Base-by-base conservation (phyloP, 1,140 invertebrate genomes). In the Helicoverpa zea region DNA sequence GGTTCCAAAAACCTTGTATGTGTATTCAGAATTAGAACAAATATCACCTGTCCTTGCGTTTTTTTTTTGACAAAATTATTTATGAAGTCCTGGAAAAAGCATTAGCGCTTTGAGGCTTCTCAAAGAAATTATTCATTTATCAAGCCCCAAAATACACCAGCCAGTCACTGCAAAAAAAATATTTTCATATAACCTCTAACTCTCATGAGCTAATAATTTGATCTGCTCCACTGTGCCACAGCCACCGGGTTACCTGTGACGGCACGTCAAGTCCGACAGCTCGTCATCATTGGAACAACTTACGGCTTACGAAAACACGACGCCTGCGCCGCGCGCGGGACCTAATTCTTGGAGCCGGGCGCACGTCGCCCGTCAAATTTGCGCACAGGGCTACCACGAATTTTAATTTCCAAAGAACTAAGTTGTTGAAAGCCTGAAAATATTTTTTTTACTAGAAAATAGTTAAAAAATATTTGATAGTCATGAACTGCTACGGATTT, bases 361-460 rank as follows among this genome's bases (percentile, higher is more conserved):
- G 83, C 83, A 84, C 86, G 85, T 86, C 86, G 83, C 84, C 84
- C 85, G 87, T 91, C 90, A 92, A 89, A 89, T 88, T 91, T 89
- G 70, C 66, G 73, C 68, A 78, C 83, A 93, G 90, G 90, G 90
- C 56, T 93, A 29, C 49, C 84, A 81, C 74, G 43, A 64, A 68
- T 23, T 29, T 23, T 51, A 49, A n/a, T n/a, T 66, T 47, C 23
- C 11, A 30, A 61, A n/a, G n/a, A n/a, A n/a, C n/a, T n/a, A n/a
- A n/a, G n/a, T n/a, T n/a, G n/a, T n/a, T n/a, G n/a, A n/a, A n/a
- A n/a, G n/a, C n/a, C n/a, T n/a, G n/a, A n/a, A n/a, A n/a, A n/a
- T n/a, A n/a, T n/a, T n/a, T n/a, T n/a, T n/a, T n/a, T n/a, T n/a
- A n/a, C n/a, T n/a, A n/a, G n/a, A n/a, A n/a, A n/a, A n/a, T n/a